Percentiles rank a stretch among this genome's conserved stretches.
phyloP scores from a whole-genome alignment of 2,113 vertebrate genomes.

The Aspidoscelis tigris region DNA sequence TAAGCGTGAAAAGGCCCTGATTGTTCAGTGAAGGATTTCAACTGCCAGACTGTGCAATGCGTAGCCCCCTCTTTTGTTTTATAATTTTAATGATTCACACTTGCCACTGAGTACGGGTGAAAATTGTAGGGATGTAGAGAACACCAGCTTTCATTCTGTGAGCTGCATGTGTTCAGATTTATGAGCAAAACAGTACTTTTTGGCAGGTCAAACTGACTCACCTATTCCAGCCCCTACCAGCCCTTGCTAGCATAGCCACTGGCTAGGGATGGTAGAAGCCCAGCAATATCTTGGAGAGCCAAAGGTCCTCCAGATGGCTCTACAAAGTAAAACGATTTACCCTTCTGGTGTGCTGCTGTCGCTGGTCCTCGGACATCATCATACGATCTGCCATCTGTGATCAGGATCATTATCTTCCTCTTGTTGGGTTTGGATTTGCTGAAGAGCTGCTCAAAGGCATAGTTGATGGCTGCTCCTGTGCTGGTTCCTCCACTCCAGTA shows the following conservation, averaged over 20 bases:
- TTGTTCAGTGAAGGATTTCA: too few species aligned
- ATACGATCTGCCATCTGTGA: slow-evolving; percentile 95
- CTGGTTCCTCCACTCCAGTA: slow-evolving; percentile 99
- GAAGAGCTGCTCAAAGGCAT: slow-evolving; percentile 90
- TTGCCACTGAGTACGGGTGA: too few species aligned
- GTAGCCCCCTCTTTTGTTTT: too few species aligned
- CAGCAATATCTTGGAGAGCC: not conserved
- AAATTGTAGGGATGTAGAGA: too few species aligned
- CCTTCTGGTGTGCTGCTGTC: slow-evolving; percentile 85
- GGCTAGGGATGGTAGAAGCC: not conserved
- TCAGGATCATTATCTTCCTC: slow-evolving; percentile 96
- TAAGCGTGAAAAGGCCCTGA: too few species aligned
- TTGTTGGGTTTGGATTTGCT: slow-evolving; percentile 96
- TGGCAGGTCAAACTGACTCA: too few species aligned
- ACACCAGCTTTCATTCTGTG: too few species aligned
- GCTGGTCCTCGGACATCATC: slow-evolving; percentile 89
- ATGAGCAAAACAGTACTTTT: too few species aligned
- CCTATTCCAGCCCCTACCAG: not conserved
- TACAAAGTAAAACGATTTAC: slow-evolving; percentile 70
- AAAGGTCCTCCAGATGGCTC: not conserved
- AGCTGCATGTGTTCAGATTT: too few species aligned
- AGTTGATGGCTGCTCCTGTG: slow-evolving; percentile 95
- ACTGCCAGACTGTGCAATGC: too few species aligned
- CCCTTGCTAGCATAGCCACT: not conserved
- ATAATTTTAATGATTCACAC: too few species aligned